Percentiles rank a stretch among this genome's conserved stretches.
Evolutionary conservation across 1,140 invertebrate genomes (phyloP).

Genomic region (Ooceraea biroi): DNA sequence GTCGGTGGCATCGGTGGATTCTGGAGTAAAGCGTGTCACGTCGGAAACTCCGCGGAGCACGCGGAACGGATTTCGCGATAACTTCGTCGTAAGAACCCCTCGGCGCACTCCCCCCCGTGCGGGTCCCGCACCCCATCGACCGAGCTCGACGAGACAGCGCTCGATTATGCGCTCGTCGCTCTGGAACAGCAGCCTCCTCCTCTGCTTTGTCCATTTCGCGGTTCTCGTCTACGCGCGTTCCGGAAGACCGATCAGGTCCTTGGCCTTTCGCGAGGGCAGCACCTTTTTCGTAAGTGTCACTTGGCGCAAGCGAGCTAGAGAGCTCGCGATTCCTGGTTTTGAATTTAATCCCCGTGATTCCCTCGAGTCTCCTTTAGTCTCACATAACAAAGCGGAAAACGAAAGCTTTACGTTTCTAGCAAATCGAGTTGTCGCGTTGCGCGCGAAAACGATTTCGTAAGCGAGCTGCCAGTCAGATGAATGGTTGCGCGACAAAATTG

Average conservation of each 20-base stretch:
- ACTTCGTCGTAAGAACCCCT: slow-evolving; percentile 52
- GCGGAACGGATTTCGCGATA: slow-evolving; percentile 61
- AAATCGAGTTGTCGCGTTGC: not conserved
- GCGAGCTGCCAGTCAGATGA: not conserved
- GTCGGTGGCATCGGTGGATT: slow-evolving; percentile 28
- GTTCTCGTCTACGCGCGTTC: slow-evolving; percentile 17
- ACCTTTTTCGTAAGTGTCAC: slow-evolving; percentile 83
- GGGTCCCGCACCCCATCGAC: not conserved
- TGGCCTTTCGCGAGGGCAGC: slow-evolving; percentile 82
- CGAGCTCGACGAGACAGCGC: slow-evolving; percentile 2
- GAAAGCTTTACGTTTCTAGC: not conserved
- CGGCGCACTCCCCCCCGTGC: no score
- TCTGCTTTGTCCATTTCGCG: slow-evolving; percentile 45
- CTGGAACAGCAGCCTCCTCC: slow-evolving; percentile 68
- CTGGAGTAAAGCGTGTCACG: slow-evolving; percentile 19
- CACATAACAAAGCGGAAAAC: no score
- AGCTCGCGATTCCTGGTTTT: no score
- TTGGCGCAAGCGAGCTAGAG: no score
- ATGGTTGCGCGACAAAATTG: not conserved
- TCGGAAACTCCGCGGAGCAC: slow-evolving; percentile 47
- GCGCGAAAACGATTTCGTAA: not conserved
- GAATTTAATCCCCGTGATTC: no score
- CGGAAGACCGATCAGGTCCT: slow-evolving; percentile 73
- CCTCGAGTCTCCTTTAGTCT: no score
- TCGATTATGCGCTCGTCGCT: slow-evolving; percentile 73